Conservation (phyloP, 2,888 invertebrate species). For the Mesorhabditis spiculigera region DNA sequence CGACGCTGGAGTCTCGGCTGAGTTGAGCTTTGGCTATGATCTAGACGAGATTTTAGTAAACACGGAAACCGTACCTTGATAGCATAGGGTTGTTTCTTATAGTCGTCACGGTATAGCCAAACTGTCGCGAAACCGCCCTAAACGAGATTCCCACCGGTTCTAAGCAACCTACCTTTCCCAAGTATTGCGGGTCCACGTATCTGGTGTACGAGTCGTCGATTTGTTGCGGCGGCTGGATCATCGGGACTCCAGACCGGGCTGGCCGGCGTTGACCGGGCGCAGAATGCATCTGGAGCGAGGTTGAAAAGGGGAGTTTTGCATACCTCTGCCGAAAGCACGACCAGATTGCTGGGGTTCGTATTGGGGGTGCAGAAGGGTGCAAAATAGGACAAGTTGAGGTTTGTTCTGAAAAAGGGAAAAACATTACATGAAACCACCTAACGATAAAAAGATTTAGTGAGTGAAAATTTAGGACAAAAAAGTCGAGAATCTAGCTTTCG, state of each 20-base stretch:
- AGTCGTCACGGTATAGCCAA: neutral
- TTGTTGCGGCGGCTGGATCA: neutral
- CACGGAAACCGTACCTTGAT: neutral
- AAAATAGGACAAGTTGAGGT: too few species aligned
- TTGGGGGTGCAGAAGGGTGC: too few species aligned
- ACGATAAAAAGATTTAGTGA: too few species aligned
- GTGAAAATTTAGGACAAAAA: too few species aligned
- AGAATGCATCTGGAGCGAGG: too few species aligned
- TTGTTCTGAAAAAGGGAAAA: too few species aligned
- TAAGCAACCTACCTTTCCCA: neutral
- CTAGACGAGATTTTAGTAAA: neutral
- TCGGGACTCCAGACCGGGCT: neutral
- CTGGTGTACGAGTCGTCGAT: neutral
- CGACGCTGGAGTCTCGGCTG: neutral
- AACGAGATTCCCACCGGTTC: neutral
- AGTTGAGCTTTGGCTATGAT: neutral
- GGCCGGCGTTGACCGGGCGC: too few species aligned
- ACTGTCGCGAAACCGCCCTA: constrained; percentile 2
- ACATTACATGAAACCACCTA: too few species aligned
- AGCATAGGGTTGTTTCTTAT: neutral
- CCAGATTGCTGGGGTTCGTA: too few species aligned
- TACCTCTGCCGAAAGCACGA: too few species aligned
- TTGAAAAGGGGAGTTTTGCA: too few species aligned
- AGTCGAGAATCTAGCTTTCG: too few species aligned
- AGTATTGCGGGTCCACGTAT: neutral